Base-by-base conservation (phyloP, 2,113 vertebrate genomes). In the Grallaria varia region DNA sequence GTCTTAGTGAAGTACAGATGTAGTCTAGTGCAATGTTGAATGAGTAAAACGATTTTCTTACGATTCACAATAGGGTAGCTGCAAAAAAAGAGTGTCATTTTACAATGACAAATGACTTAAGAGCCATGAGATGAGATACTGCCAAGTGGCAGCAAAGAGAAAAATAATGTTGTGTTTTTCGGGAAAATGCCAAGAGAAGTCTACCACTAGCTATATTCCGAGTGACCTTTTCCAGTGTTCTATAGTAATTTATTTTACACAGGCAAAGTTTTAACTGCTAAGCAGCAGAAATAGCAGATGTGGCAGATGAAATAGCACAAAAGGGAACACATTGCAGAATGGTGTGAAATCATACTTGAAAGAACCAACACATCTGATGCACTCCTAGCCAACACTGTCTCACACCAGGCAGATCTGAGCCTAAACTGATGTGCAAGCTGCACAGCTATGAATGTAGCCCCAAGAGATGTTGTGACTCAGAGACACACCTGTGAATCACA, bases 111-210 rank as follows among this genome's bases (percentile, higher is more conserved):
- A 84, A 84, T 42, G 8, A 85, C 78, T 91, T 53, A 14, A 14
- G 39, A 93, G 33, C 14, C 35, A 39, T 37, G 44, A 91, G 59
- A 84, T n/a, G 42, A 90, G 59, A 90, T 33, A 69, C 39, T 89
- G 90, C 79, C 93, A 94, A 95, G 68, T 56, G 62, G 56, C 86
- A 88, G 83, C 75, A 84, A 86, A 93, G 73, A 90, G 44, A 90
- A 93, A 96, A 96, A 93, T 86, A 91, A 83, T 69, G 30, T 81
- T 91, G 63, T 6, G 0, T 84, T 95, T 95, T 92, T 30, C 62
- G 52, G 59, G 68, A 83, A 92, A 89, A 84, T 76, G 73, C 40
- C 92, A 94, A 86, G 50, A 75, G 24, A 84, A 87, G 60, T 69
- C 45, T 87, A 81, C 28, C 58, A 42, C 64, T 35, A n/a, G 68